These are phyloP conservation scores for Muscicapa striata DNA, from an alignment of 2,797 vertebrate genomes.

Conservation along the genomic window DNA sequence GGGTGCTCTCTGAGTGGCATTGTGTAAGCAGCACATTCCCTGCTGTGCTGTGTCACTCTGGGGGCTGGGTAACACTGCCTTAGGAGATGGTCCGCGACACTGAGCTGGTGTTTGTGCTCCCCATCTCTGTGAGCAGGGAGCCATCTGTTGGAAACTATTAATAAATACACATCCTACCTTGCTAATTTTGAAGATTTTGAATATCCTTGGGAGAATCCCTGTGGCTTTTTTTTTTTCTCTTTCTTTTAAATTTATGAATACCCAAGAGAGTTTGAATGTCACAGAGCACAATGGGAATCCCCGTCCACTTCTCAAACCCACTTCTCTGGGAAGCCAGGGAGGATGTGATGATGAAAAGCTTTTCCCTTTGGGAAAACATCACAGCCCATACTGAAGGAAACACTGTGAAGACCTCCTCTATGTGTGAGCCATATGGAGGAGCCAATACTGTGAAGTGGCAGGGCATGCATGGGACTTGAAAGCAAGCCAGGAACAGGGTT, in stretches of 20 bases:
- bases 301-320: background rate
- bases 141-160: background rate
- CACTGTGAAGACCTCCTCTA: background rate
- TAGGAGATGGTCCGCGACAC: background rate
- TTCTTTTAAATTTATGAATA: background rate
- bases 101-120: background rate
- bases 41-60: background rate
- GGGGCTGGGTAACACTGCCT: background rate
- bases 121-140: background rate
- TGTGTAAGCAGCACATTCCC: background rate
- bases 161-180: background rate
- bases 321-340: background rate
- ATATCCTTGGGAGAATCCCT: background rate
- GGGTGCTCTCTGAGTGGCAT: rapidly evolving
- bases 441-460: background rate
- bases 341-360: background rate
- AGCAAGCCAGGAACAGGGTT: background rate
- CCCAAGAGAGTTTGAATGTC: background rate
- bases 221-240: background rate
- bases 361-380: background rate
- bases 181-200: background rate
- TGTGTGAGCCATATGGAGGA: background rate
- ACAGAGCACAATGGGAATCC: background rate
- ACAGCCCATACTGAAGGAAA: background rate
- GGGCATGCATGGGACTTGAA: background rate